Evolutionary conservation across 35 echinoderm and acorn worm species (phyloP), one percentile per base, ranked within the genome.

Genomic region (Acanthaster planci): DNA sequence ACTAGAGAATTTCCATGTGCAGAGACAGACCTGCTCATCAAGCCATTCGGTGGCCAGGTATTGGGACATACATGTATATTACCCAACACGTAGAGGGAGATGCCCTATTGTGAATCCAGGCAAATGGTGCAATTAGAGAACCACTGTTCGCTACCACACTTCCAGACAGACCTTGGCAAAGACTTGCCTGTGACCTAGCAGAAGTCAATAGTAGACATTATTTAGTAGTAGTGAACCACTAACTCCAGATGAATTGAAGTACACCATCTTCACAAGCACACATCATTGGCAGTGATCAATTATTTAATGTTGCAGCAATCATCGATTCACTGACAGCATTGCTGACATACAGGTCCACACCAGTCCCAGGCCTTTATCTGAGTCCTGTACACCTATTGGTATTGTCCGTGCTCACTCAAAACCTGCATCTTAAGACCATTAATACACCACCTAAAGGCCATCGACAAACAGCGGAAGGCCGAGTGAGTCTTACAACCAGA

Each of bases 321-420:
- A 18, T 38, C n/a, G 26, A 84, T 29, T 56, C 37, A 38, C 16
- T 64, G 6, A 8, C 0, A 34, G 82, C 82, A 67, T 39, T 85
- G 39, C 37, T 85, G 82, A 56, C 58, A n/a, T 85, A 85, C 60
- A 55, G 5, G 2, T 39, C 82, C 17, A 68, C 82, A 38, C 37
- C 1, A 67, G 17, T 85, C 4, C 82, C 55, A 58, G 42, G 55
- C 26, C 37, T 82, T 6, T 26, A 8, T 17, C 8, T 67, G 55
- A 67, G 26, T 30, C 81, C 81, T 84, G 52, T 55, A 23, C 6
- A 23, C 8, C 39, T 60, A 22, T 8, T 85, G n/a, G n/a, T 15
- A 85, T 85, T 55, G 55, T 27, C 21, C 19, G 82, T n/a, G 19
- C 58, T 64, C 6, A 8, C 58, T 16, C 58, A 0, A 8, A 15